Conservation (phyloP, 2,113 vertebrate genomes). For the Lates calcarifer region DNA sequence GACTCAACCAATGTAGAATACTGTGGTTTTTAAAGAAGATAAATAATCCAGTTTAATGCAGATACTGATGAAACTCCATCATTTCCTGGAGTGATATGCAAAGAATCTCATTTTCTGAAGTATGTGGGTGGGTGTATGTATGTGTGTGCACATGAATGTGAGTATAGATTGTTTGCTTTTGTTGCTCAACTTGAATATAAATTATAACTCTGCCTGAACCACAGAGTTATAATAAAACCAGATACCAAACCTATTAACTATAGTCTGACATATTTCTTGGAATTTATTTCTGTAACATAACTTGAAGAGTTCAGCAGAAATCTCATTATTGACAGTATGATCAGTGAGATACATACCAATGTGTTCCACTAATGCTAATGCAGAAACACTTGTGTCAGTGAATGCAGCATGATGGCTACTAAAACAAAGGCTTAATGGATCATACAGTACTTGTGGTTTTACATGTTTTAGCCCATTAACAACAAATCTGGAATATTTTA, state of each 20-base stretch:
- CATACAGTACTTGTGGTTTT: neutral
- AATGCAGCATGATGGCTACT: neutral
- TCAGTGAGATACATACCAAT: neutral
- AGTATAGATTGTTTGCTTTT: constrained; percentile 3
- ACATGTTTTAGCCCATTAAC: constrained; percentile 4
- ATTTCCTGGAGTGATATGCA: neutral
- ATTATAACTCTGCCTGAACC: neutral
- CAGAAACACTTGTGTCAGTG: neutral
- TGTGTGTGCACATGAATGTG: too few relatives aligned
- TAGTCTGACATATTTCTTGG: neutral
- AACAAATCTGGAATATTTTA: neutral
- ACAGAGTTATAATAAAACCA: neutral
- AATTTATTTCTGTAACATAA: neutral
- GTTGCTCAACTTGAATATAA: constrained; percentile 7
- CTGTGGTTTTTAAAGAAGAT: neutral
- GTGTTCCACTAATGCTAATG: neutral
- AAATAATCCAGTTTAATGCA: neutral
- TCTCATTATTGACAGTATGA: neutral
- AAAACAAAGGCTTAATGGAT: neutral
- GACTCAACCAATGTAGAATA: neutral
- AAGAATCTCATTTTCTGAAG: neutral
- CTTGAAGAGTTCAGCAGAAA: neutral
- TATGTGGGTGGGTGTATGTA: neutral
- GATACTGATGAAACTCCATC: neutral
- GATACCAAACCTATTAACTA: neutral